phyloP scores from a whole-genome alignment of 2,888 invertebrate species.

The Ceratothoa steindachneri region DNA sequence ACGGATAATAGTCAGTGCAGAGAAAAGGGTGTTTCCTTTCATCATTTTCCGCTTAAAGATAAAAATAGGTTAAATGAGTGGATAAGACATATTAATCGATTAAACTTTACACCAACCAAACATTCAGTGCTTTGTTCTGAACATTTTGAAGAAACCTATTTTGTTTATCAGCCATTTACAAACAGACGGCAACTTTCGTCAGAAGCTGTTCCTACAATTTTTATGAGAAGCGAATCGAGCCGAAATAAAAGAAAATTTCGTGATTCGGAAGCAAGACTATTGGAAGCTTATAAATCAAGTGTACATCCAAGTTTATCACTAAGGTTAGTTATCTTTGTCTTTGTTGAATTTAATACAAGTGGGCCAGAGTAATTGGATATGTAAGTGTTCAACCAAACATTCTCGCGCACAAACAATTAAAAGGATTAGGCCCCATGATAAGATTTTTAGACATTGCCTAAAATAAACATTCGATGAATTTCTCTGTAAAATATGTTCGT shows the following conservation, averaged over 20 bases:
- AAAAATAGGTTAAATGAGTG: constrained; percentile 5
- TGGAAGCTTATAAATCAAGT: neutral
- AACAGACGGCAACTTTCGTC: constrained; percentile 10
- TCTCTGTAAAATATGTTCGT: too few species aligned
- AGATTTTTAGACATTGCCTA: too few species aligned
- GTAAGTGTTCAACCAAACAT: too few species aligned
- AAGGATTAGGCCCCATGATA: too few species aligned
- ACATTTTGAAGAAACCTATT: constrained; percentile 2
- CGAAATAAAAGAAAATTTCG: constrained; percentile 10
- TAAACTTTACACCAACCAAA: constrained; percentile 6
- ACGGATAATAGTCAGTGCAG: constrained; percentile 12
- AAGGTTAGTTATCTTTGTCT: neutral
- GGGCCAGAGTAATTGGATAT: too few species aligned
- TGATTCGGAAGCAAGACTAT: neutral
- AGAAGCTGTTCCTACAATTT: constrained; percentile 11
- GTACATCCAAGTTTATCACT: neutral
- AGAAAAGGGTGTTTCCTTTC: constrained; percentile 10
- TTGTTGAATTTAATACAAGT: too few species aligned
- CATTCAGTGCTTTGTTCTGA: constrained; percentile 7
- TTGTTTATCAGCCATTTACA: constrained; percentile 13
- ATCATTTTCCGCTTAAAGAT: constrained; percentile 7
- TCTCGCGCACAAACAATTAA: too few species aligned
- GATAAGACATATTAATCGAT: neutral
- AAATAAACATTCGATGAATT: too few species aligned
- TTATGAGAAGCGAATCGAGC: neutral